phyloP scores from a whole-genome alignment of 1,140 invertebrate species.

The Lanistes nyassanus region DNA sequence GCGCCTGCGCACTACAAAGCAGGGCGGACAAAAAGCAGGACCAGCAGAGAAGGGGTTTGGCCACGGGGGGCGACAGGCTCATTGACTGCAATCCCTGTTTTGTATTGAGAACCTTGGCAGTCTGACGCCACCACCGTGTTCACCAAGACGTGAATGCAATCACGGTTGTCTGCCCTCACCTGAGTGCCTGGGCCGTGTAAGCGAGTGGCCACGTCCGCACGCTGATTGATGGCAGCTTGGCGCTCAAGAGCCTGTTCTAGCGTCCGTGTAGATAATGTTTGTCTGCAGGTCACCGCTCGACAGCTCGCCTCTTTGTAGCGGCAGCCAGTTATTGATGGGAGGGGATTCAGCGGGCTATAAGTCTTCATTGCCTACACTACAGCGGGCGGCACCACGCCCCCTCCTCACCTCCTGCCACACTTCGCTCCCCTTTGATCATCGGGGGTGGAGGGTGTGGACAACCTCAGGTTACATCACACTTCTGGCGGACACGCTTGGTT shows the following conservation, averaged over 20 bases:
- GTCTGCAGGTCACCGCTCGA: conserved; percentile 12
- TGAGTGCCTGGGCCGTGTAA: not conserved
- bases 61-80: conserved; percentile 11
- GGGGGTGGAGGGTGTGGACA: too few species aligned
- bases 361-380: conserved; percentile 10
- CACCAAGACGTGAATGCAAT: not conserved
- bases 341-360: conserved; percentile 14
- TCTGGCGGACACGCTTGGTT: too few species aligned
- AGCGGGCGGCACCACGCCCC: too few species aligned
- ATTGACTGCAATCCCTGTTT: conserved; percentile 24
- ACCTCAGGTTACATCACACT: too few species aligned
- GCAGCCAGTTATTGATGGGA: conserved; percentile 16
- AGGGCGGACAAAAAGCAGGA: not conserved
- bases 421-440: too few species aligned
- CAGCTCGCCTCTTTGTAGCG: conserved; percentile 5
- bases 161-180: not conserved
- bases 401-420: too few species aligned
- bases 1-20: not conserved
- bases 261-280: conserved; percentile 23
- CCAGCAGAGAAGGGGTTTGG: not conserved
- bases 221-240: conserved; percentile 6
- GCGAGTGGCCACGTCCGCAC: too few species aligned
- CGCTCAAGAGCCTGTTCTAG: conserved; percentile 6
- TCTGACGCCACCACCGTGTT: not conserved
- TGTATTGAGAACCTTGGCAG: conserved; percentile 17